Conservation (phyloP, 2,113 vertebrate genomes). For the Xyrauchen texanus region DNA sequence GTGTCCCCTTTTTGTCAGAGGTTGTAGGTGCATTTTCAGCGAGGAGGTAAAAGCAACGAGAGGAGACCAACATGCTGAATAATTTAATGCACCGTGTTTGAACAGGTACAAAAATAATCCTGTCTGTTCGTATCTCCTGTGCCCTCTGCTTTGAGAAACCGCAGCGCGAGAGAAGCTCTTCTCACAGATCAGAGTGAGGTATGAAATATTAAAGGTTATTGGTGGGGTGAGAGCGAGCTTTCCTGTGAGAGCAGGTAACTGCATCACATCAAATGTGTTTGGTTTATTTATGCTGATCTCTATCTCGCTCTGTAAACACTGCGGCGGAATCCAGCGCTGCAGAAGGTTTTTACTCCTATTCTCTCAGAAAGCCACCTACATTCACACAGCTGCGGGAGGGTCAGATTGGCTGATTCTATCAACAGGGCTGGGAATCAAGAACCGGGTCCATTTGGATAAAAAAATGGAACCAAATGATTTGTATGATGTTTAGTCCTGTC, state of each 20-base stretch:
- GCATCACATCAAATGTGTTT: slow-evolving; percentile 44
- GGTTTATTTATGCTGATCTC: slow-evolving; percentile 57
- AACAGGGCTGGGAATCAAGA: neutral
- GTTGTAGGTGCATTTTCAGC: slow-evolving; percentile 80
- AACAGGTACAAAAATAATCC: slow-evolving; percentile 91
- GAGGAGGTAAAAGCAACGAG: slow-evolving; percentile 79
- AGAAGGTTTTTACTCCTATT: neutral
- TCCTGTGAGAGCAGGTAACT: slow-evolving; percentile 62
- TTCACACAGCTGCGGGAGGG: neutral
- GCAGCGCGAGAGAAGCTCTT: slow-evolving; percentile 69
- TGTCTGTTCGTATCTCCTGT: slow-evolving; percentile 44
- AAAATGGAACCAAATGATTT: too few relatives aligned
- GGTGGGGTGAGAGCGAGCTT: slow-evolving; percentile 70
- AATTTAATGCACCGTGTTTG: slow-evolving; percentile 87
- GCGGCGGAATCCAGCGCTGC: slow-evolving; percentile 53
- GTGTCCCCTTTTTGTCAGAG: slow-evolving; percentile 67
- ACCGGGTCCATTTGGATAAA: too few relatives aligned
- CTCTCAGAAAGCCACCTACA: neutral
- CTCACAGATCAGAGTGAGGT: slow-evolving; percentile 71
- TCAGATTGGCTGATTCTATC: neutral
- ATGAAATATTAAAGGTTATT: slow-evolving; percentile 84
- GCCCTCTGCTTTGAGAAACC: slow-evolving; percentile 67
- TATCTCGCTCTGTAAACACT: slow-evolving; percentile 54
- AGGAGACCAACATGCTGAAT: slow-evolving; percentile 81
- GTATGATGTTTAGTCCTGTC: too few relatives aligned